Base-by-base conservation (phyloP, 2,113 vertebrate species). In the Panthera uncia region DNA sequence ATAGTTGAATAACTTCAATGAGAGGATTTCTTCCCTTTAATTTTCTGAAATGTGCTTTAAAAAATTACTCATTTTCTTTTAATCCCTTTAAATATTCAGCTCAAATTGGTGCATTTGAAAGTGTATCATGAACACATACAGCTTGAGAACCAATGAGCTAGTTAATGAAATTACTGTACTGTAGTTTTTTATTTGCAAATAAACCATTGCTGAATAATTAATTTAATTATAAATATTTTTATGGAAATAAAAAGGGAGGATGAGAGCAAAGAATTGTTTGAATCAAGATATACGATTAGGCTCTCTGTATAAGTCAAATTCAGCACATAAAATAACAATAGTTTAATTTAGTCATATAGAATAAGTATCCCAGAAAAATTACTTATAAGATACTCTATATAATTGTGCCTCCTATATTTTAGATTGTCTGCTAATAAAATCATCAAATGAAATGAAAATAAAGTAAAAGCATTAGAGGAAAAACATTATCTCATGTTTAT, bases 151-250 rank as follows among this genome's bases (percentile, higher is more conserved):
- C 29, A 76, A 3, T 7, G 15, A 50, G 65, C 18, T 88, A 45
- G 52, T 88, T 95, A 36, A 82, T 88, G 52, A 81, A 95, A 63
- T 38, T 66, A 78, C 27, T 79, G 9, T 50, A 61, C 6, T 48
- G 6, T 33, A 52, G 33, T 48, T 50, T 81, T 23, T 74, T n/a
- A 48, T 41, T 80, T 41, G 25, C 73, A 95, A 81, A 55, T 76
- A 21, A 91, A 74, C 27, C 71, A 33, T n/a, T 89, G 41, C 38
- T 48, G 31, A 86, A 61, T 66, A 36, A 73, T 55, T 92, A 52
- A 78, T 73, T 93, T 85, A 71, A 89, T 71, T 76, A 57, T 73
- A 91, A 91, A 81, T 48, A 79, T 66, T 73, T 96, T 92, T 38
- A 81, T 69, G 27, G 33, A 0, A 38, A 86, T 73, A 55, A 41